phyloP scores from a whole-genome alignment of 1,140 invertebrate species.

The Phenacoccus solenopsis region DNA sequence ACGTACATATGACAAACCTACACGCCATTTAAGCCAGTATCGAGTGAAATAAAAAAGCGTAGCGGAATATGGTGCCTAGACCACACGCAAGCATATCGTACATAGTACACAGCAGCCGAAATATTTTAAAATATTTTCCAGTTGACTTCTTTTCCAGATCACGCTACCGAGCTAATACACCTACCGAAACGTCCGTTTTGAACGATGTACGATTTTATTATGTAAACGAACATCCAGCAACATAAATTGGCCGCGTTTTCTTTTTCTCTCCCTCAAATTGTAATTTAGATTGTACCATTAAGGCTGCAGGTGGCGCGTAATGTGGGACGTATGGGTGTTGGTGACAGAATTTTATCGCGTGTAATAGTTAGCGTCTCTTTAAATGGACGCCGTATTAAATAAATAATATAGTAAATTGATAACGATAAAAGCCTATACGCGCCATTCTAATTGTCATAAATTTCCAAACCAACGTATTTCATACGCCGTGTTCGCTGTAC shows the following conservation, averaged over 20 bases:
- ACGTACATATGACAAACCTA: not conserved
- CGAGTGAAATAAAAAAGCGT: not conserved
- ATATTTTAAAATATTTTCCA: not conserved
- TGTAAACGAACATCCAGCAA: not conserved
- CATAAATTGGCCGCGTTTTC: not conserved
- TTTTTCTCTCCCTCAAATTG: not conserved
- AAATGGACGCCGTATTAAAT: not conserved
- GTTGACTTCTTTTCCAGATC: not conserved
- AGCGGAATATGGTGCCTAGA: no score
- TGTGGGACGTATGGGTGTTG: not conserved
- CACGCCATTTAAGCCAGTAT: not conserved
- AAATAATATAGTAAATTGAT: not conserved
- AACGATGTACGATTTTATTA: not conserved
- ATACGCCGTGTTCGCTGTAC: not conserved
- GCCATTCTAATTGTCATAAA: not conserved
- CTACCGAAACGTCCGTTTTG: not conserved
- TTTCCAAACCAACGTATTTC: not conserved
- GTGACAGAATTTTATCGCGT: slow-evolving; percentile 1
- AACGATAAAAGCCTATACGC: not conserved
- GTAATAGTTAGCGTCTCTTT: not conserved
- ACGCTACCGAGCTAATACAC: not conserved
- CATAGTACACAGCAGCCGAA: not conserved
- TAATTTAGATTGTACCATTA: not conserved
- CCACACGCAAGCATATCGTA: no score
- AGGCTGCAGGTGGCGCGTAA: not conserved